phyloP scores from a whole-genome alignment of 2,888 invertebrate genomes.

The Plagodis dolabraria region DNA sequence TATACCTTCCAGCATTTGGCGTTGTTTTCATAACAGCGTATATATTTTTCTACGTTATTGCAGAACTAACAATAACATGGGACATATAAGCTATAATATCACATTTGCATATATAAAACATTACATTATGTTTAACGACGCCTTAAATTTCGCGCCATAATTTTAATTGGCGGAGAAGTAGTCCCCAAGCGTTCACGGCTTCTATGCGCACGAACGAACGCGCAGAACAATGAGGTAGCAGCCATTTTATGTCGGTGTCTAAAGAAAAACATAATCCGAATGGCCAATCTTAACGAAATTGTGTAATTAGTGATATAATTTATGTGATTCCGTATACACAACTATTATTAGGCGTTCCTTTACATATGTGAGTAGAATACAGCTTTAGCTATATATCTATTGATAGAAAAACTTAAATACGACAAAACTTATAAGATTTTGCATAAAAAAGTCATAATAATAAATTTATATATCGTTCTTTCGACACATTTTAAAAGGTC shows the following conservation, averaged over 20 bases:
- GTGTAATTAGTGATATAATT: constrained; percentile 85
- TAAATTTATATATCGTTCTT: constrained; percentile 67
- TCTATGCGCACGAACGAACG: constrained; percentile 85
- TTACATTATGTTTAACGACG: constrained; percentile 66
- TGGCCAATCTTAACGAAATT: constrained; percentile 85
- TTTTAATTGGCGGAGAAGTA: constrained; percentile 84
- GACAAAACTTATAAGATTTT: constrained; percentile 70
- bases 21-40: constrained; percentile 62
- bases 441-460: constrained; percentile 64
- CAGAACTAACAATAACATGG: constrained; percentile 40
- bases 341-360: constrained; percentile 78
- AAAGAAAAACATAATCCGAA: constrained; percentile 85
- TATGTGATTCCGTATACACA: constrained; percentile 81
- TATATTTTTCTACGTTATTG: constrained; percentile 63
- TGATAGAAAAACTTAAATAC: constrained; percentile 66
- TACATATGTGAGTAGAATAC: constrained; percentile 80
- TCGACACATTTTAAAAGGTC: constrained; percentile 59
- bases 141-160: constrained; percentile 85
- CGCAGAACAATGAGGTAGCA: constrained; percentile 86
- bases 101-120: constrained; percentile 56
- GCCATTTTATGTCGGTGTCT: constrained; percentile 85
- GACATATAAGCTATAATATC: not conserved
- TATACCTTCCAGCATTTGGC: constrained; percentile 64
- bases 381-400: constrained; percentile 70
- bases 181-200: constrained; percentile 85